A percentile compares a stretch with the other conserved stretches of the same genome.
Evolutionary conservation across 1,140 invertebrate genomes (phyloP).

Genomic region (Cydia strobilella): DNA sequence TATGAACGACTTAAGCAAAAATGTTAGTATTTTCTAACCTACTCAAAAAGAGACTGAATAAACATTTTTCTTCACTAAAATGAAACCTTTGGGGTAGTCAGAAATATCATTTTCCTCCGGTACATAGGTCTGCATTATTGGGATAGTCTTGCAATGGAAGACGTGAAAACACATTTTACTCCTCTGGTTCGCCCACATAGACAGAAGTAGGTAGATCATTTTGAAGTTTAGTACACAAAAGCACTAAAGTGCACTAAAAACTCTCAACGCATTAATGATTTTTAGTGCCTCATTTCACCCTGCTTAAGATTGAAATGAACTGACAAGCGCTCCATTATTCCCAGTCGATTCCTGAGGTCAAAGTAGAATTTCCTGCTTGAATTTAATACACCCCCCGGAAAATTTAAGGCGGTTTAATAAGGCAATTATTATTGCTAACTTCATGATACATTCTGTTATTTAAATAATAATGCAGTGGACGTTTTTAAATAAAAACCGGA

Average conservation of each 20-base stretch:
- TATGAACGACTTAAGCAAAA: too few relatives aligned
- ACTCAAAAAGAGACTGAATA: too few relatives aligned
- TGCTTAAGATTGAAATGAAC: conserved; percentile 14
- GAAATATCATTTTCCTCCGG: too few relatives aligned
- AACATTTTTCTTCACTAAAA: too few relatives aligned
- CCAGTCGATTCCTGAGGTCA: background rate
- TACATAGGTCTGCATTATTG: too few relatives aligned
- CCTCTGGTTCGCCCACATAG: too few relatives aligned
- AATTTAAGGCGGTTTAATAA: background rate
- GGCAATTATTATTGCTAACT: background rate
- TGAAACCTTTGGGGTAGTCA: too few relatives aligned
- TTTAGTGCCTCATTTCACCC: conserved; percentile 12
- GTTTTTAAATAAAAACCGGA: too few relatives aligned
- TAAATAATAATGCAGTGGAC: background rate
- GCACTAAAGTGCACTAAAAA: background rate
- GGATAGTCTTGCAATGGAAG: too few relatives aligned
- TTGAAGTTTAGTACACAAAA: background rate
- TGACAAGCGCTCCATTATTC: conserved; percentile 18
- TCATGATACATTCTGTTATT: background rate
- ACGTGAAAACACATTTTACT: too few relatives aligned
- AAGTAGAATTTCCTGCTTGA: background rate
- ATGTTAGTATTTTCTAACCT: too few relatives aligned
- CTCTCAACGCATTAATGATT: background rate
- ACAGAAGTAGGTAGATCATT: too few relatives aligned
- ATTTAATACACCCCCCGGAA: background rate